Evolutionary conservation across 1,140 invertebrate species (phyloP).

Genomic region (Fopius arisanus): DNA sequence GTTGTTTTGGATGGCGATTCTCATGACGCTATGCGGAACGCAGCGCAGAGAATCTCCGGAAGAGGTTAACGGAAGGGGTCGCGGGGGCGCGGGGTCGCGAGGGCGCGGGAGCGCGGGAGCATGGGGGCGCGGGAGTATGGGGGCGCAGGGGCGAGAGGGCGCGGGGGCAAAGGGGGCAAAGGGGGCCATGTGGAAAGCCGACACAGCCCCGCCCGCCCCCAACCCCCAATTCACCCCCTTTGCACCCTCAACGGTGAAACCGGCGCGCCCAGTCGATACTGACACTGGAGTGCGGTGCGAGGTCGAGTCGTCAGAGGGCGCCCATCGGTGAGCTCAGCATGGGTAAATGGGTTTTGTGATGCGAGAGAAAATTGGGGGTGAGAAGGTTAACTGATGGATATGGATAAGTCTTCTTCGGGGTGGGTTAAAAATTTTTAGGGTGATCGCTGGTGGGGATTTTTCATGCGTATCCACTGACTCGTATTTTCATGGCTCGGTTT

Average conservation of each 20-base stretch:
- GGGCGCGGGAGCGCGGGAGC: constrained; percentile 29
- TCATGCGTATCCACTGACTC: too few species aligned
- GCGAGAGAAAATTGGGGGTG: constrained; percentile 27
- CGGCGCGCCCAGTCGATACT: constrained; percentile 58
- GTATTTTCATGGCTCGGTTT: too few species aligned
- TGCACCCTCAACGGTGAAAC: constrained; percentile 20
- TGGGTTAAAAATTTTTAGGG: too few species aligned
- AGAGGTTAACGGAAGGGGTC: too few species aligned
- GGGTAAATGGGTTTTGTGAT: not conserved
- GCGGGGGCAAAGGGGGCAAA: too few species aligned
- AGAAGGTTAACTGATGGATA: too few species aligned
- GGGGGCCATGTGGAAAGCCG: constrained; percentile 51
- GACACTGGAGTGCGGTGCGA: constrained; percentile 54
- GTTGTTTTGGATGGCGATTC: too few species aligned
- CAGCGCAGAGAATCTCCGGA: too few species aligned
- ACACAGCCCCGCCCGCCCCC: constrained; percentile 27
- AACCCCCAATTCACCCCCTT: constrained; percentile 32
- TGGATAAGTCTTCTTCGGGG: not conserved
- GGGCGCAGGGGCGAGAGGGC: not conserved
- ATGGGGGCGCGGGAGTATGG: not conserved
- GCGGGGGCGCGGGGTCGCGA: not conserved
- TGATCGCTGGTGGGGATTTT: too few species aligned
- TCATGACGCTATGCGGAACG: too few species aligned
- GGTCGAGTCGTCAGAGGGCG: constrained; percentile 62
- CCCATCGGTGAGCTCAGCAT: constrained; percentile 45